A percentile compares a stretch with the other conserved stretches of the same genome.
These are phyloP conservation scores for Alectura lathami DNA, from an alignment of 2,113 vertebrate genomes.

Conservation along the genomic window DNA sequence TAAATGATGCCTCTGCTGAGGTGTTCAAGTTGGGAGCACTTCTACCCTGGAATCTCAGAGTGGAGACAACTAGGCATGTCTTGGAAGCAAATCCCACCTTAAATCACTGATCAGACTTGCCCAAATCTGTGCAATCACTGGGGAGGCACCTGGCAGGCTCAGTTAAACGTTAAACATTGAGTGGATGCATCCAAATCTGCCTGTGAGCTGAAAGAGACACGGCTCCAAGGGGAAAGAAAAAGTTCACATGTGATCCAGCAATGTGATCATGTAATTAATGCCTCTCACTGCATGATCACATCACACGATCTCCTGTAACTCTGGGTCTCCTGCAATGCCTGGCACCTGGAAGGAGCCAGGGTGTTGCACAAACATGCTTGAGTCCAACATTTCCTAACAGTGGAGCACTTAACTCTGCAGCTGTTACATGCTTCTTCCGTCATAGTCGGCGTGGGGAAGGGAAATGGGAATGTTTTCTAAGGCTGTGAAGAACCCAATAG, in stretches of 20 bases:
- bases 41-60: not conserved
- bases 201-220: not conserved
- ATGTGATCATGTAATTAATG: not conserved
- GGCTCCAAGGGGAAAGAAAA: accelerated
- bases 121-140: not conserved
- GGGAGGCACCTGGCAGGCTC: not conserved
- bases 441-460: accelerated
- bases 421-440: not conserved
- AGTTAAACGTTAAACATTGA: not conserved
- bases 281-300: not conserved
- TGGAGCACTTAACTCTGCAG: not conserved
- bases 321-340: not conserved
- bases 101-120: not conserved
- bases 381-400: not conserved
- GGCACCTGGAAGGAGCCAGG: not conserved
- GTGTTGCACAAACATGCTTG: not conserved
- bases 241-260: not conserved
- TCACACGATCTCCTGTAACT: not conserved
- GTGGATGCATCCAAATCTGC: not conserved
- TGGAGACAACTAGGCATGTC: not conserved
- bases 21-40: not conserved
- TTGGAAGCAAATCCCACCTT: not conserved
- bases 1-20: not conserved
- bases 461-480: not conserved
- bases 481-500: not conserved